A percentile compares a stretch with the other conserved stretches of the same genome.
These are phyloP conservation scores for Thamnophis sirtalis DNA, from an alignment of 2,113 vertebrate species.

Conservation along the genomic window DNA sequence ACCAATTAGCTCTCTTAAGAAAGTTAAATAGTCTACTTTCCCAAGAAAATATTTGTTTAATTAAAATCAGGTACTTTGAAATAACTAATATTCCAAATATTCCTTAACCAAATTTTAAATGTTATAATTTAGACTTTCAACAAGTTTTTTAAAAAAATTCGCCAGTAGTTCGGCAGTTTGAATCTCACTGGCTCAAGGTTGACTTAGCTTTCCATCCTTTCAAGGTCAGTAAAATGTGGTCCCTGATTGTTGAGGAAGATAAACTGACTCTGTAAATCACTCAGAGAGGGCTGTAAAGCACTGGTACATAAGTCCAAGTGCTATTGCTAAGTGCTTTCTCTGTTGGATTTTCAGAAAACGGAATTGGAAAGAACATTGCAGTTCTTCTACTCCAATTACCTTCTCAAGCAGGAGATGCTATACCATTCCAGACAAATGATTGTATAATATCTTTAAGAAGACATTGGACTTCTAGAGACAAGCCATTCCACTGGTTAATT, in stretches of 20 bases:
- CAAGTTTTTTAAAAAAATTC: background rate
- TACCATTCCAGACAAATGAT: background rate
- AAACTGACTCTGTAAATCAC: background rate
- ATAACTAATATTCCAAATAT: background rate
- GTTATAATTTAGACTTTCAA: background rate
- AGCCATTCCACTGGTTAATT: background rate
- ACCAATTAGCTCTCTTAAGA: background rate
- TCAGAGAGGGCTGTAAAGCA: background rate
- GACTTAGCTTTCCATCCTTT: background rate
- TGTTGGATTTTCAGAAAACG: background rate
- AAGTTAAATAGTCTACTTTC: background rate
- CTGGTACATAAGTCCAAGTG: background rate
- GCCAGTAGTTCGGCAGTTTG: background rate
- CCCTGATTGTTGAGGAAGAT: no score
- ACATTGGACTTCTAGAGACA: background rate
- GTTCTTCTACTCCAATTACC: background rate
- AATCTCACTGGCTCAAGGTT: background rate
- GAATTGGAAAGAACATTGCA: background rate
- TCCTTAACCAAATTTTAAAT: background rate
- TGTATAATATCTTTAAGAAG: background rate
- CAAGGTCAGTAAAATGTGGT: background rate
- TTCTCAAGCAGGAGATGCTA: background rate
- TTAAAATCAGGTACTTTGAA: background rate
- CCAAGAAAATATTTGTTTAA: background rate
- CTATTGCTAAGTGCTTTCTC: background rate